Base-by-base conservation (phyloP, 64 coral and sea anemone species). In the Platygyra sinensis region DNA sequence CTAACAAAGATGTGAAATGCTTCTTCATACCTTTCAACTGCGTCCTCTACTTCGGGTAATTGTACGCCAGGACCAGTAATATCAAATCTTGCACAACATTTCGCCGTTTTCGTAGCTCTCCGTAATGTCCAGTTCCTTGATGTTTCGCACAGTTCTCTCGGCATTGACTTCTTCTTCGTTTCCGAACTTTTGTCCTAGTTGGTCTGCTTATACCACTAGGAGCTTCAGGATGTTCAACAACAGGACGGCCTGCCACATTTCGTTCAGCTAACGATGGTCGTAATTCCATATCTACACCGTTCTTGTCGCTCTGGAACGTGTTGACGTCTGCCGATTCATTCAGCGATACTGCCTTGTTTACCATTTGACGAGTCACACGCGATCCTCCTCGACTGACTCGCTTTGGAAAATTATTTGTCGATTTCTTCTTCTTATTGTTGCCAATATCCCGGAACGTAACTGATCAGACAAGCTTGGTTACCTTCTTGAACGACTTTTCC, bases 1-100 rank as follows among this genome's bases (percentile, higher is more conserved):
- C 63, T 73, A 24, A 94, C 81, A 63, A 94, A 94, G 14, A 87
- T 86, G 42, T 87, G 74, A 73, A 90, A 91, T 17, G 74, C 76
- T 31, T 86, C 74, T 51, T 86, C 79, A 77, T 83, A 94, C 86
- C 28, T 74, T 25, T 46, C 80, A 16, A n/a, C n/a, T n/a, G n/a
- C n/a, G n/a, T n/a, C n/a, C n/a, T n/a, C n/a, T n/a, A n/a, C n/a
- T n/a, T n/a, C 87, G 38, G 39, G 50, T 57, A 24, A 73, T 14
- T 62, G 64, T 8, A 29, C 67, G 15, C 77, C 82, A 61, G 75
- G 75, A 72, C 61, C 62, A 36, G n/a, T 87, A 42, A 94, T 80
- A n/a, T n/a, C 62, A 80, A 90, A 18, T 90, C 72, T 79, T 90
- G 88, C 86, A 94, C 60, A 73, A 30, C n/a, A 75, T 72, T 74